Evolutionary conservation across 2,888 invertebrate species (phyloP).

Genomic region (Gryllus longicercus): DNA sequence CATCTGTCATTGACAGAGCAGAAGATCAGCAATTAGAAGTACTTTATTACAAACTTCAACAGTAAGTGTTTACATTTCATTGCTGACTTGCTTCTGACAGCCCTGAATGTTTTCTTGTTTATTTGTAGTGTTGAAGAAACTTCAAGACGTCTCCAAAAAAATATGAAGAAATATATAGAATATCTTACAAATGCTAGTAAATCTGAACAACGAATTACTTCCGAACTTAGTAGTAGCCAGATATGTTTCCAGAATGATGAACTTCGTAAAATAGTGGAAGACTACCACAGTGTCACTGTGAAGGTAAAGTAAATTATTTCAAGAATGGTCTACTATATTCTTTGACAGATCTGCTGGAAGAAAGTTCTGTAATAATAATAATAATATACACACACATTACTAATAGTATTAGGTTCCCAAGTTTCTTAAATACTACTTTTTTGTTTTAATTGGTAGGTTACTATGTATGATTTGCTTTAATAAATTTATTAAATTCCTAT

Average conservation of each 20-base stretch:
- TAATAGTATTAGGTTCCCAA: too few species aligned
- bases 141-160: conserved; percentile 46
- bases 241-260: conserved; percentile 48
- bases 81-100: not conserved
- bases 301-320: conserved; percentile 42
- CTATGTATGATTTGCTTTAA: conserved; percentile 20
- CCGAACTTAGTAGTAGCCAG: conserved; percentile 46
- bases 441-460: not conserved
- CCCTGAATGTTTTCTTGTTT: conserved; percentile 6
- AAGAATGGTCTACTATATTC: not conserved
- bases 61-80: conserved; percentile 40
- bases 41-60: conserved; percentile 46
- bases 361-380: too few species aligned
- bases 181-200: conserved; percentile 43
- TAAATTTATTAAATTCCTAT: not conserved
- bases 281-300: conserved; percentile 49
- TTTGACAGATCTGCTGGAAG: not conserved
- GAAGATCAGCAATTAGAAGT: conserved; percentile 47
- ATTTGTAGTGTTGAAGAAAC: conserved; percentile 45
- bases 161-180: conserved; percentile 47
- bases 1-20: conserved; percentile 43
- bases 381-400: too few species aligned
- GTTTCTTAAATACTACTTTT: not conserved
- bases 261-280: conserved; percentile 47
- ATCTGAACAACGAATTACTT: conserved; percentile 47